These are phyloP conservation scores for Colaptes auratus DNA, from an alignment of 2,113 vertebrate species.

Conservation along the genomic window DNA sequence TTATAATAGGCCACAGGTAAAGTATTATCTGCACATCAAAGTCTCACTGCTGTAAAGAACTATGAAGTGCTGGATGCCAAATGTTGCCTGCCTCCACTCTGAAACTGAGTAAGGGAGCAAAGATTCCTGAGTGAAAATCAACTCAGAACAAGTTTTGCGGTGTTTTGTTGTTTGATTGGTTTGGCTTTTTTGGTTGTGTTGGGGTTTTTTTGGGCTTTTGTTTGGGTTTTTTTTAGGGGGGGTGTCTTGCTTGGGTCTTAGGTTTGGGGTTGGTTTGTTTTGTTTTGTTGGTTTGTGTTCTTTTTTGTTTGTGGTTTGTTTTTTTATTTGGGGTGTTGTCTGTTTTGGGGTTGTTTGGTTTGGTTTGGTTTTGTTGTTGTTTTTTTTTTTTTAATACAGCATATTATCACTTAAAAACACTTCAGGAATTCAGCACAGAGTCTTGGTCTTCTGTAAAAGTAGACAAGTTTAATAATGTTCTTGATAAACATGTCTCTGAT, in stretches of 20 bases:
- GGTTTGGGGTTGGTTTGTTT: no score
- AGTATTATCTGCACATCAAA: constrained; percentile 61
- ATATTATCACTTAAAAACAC: not conserved
- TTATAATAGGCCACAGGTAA: constrained; percentile 39
- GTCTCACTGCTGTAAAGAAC: constrained; percentile 14
- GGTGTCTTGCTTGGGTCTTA: no score
- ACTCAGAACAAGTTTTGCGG: not conserved
- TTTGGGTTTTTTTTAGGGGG: no score
- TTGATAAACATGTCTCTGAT: not conserved
- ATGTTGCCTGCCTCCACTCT: not conserved
- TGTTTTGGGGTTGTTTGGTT: not conserved
- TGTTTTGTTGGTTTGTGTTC: no score
- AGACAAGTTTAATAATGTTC: not conserved
- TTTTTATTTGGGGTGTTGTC: not conserved
- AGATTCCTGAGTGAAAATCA: not conserved
- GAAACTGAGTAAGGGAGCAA: not conserved
- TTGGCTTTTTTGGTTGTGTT: not conserved
- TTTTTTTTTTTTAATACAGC: not conserved
- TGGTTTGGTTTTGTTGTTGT: not conserved
- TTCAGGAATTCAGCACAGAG: not conserved
- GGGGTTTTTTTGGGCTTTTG: not conserved
- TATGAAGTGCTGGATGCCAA: constrained; percentile 15
- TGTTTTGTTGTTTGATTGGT: not conserved
- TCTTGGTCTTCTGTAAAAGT: not conserved
- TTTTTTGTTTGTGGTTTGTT: no score